These are phyloP conservation scores for Leptobrachium leishanense DNA, from an alignment of 2,113 vertebrate species.

Conservation along the genomic window DNA sequence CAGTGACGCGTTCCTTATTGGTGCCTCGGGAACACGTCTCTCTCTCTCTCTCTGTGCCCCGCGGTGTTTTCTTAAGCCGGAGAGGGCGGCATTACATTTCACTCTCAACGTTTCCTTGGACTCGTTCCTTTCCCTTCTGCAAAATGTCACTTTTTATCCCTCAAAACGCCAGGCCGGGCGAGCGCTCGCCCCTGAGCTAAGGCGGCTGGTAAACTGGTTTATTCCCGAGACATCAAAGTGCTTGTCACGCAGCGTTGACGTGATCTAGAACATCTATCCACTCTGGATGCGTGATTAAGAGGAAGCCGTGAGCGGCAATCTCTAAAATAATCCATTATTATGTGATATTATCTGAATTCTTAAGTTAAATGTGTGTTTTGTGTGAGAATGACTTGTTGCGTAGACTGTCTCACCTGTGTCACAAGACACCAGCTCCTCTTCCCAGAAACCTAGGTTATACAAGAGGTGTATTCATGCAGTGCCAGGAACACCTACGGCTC, in stretches of 20 bases:
- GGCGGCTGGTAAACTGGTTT: neutral
- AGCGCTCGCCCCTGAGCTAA: neutral
- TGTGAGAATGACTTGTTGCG: no score
- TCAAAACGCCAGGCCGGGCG: neutral
- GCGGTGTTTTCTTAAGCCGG: neutral
- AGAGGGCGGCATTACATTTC: neutral
- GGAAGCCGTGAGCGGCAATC: no score
- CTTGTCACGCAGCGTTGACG: neutral
- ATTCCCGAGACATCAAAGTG: neutral
- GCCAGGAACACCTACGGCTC: no score
- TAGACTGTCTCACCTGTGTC: no score
- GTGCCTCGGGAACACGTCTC: neutral
- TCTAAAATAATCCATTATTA: no score
- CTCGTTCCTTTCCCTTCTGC: neutral
- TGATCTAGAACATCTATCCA: neutral
- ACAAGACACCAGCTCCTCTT: no score
- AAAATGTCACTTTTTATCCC: neutral
- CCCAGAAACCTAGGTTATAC: no score
- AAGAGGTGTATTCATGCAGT: no score
- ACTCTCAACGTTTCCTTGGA: neutral
- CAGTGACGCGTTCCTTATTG: neutral
- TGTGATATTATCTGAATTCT: no score
- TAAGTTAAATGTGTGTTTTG: no score
- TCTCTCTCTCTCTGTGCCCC: neutral
- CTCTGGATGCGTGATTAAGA: neutral